A percentile compares a stretch with the other conserved stretches of the same genome.
These are phyloP conservation scores for Thymelicus sylvestris DNA, from an alignment of 2,888 invertebrate species.

Conservation along the genomic window DNA sequence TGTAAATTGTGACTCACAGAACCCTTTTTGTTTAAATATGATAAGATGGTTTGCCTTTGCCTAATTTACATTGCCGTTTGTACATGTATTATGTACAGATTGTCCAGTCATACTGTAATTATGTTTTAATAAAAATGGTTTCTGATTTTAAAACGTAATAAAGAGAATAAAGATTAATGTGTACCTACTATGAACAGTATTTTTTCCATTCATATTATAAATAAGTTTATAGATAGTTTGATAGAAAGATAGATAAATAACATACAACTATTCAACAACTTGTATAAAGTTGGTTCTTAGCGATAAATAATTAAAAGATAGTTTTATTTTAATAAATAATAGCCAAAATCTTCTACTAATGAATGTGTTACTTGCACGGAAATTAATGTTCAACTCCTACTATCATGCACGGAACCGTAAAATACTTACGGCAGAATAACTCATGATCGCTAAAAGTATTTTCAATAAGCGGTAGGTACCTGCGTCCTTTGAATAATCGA, in stretches of 20 bases:
- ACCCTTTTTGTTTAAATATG: conserved; percentile 36
- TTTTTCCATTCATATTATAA: too few species aligned
- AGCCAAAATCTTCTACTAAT: background rate
- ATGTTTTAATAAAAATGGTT: too few species aligned
- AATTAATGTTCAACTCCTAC: background rate
- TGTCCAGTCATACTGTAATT: too few species aligned
- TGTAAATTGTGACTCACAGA: conserved; percentile 41
- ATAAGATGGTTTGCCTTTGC: conserved; percentile 28
- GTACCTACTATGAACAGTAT: too few species aligned
- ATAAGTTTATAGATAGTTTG: too few species aligned
- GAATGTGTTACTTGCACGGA: background rate
- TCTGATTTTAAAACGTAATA: too few species aligned
- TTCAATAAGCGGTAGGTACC: conserved; percentile 43
- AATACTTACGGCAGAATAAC: conserved; percentile 20
- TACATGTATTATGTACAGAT: background rate
- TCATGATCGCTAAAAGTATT: conserved; percentile 45
- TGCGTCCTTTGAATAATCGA: conserved; percentile 58
- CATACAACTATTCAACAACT: too few species aligned
- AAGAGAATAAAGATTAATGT: too few species aligned
- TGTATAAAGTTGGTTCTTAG: too few species aligned
- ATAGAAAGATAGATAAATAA: too few species aligned
- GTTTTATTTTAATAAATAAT: too few species aligned
- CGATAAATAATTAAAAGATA: too few species aligned
- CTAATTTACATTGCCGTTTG: conserved; percentile 1
- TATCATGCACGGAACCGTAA: conserved; percentile 10